Evolutionary conservation across 2,113 vertebrate genomes (phyloP).

Genomic region (Melanerpes formicivorus): DNA sequence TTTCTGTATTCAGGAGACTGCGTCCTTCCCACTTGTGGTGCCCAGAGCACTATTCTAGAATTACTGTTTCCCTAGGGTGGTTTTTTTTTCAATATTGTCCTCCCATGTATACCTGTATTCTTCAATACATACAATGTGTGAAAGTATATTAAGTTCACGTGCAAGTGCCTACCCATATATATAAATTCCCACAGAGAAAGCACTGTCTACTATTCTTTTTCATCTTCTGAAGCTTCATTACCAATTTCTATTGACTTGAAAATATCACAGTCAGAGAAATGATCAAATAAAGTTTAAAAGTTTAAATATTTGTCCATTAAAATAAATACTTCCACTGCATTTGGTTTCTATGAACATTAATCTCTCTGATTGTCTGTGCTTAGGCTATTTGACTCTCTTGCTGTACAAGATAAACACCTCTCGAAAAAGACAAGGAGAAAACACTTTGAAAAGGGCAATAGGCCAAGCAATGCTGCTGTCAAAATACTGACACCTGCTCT

Average conservation of each 20-base stretch:
- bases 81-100: not conserved
- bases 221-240: not conserved
- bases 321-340: not conserved
- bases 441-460: slow-evolving; percentile 26
- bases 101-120: rapidly evolving
- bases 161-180: not conserved
- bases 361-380: slow-evolving; percentile 2
- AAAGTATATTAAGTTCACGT: not conserved
- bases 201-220: not conserved
- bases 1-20: slow-evolving; percentile 16
- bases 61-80: slow-evolving; percentile 3
- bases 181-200: not conserved
- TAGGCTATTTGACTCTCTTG: not conserved
- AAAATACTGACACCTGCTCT: slow-evolving; percentile 2
- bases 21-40: not conserved
- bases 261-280: not conserved
- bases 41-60: slow-evolving; percentile 41
- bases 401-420: slow-evolving; percentile 2
- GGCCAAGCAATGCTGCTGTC: not conserved
- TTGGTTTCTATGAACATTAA: not conserved
- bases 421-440: not conserved
- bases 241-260: not conserved
- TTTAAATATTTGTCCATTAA: slow-evolving; percentile 9
- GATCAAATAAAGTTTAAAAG: not conserved
- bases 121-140: rapidly evolving